Evolutionary conservation across 2,888 invertebrate species (phyloP).

Genomic region (Cataglyphis rosenhaueri): DNA sequence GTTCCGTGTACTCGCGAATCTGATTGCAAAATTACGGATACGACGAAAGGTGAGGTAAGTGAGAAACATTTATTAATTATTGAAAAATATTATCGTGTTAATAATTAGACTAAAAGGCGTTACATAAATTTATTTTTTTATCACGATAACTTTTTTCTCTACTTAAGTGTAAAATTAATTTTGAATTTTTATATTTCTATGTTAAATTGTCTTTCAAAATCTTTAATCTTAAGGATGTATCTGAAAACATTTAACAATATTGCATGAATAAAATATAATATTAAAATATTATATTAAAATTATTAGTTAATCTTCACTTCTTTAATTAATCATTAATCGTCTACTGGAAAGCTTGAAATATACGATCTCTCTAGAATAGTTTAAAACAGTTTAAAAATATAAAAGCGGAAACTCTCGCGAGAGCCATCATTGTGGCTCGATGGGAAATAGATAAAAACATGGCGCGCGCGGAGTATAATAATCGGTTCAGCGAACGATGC

Average conservation of each 20-base stretch:
- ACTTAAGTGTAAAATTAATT: neutral
- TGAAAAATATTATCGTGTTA: neutral
- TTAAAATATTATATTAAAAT: too few relatives aligned
- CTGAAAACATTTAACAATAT: neutral
- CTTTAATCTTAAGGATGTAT: neutral
- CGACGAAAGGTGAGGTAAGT: conserved; percentile 48
- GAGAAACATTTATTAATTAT: neutral
- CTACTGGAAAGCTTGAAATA: conserved; percentile 6
- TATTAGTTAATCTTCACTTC: neutral
- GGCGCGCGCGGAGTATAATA: neutral
- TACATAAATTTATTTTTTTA: neutral
- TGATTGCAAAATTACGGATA: conserved; percentile 29
- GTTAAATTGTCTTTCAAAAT: neutral
- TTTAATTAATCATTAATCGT: neutral
- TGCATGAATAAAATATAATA: neutral
- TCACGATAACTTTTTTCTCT: neutral
- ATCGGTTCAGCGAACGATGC: conserved; percentile 14
- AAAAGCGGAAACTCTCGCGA: neutral
- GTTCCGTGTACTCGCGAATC: neutral
- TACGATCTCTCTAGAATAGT: conserved; percentile 1
- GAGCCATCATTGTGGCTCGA: neutral
- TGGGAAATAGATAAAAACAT: conserved; percentile 6
- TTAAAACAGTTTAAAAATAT: conserved; percentile 36
- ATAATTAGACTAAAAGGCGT: neutral
- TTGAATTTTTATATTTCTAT: neutral